phyloP scores from a whole-genome alignment of 2,888 invertebrate genomes.

The Buathra laborator region DNA sequence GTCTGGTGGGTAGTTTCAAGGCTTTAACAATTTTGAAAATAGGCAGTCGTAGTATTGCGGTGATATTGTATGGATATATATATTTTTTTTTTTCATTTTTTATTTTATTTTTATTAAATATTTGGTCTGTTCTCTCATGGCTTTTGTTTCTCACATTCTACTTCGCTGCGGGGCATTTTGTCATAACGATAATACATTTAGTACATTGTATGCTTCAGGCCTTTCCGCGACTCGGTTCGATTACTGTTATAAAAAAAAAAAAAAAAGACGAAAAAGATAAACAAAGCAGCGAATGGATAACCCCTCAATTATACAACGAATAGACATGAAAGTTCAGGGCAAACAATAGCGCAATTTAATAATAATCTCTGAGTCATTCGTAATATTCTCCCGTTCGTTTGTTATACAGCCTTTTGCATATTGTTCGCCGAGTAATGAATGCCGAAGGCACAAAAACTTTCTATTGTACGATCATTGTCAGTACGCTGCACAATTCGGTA shows the following conservation, averaged over 20 bases:
- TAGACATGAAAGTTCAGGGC: neutral
- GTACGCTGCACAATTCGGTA: neutral
- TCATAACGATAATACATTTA: constrained; percentile 28
- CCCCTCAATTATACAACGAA: neutral
- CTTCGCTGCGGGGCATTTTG: constrained; percentile 2
- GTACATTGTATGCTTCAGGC: constrained; percentile 31
- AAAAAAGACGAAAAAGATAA: constrained; percentile 5
- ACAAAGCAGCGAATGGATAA: neutral
- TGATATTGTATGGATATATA: constrained; percentile 1
- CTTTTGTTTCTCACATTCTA: constrained; percentile 17
- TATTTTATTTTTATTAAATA: neutral
- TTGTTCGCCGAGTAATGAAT: constrained; percentile 2
- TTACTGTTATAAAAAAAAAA: neutral
- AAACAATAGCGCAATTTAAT: constrained; percentile 21
- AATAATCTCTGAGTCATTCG: neutral
- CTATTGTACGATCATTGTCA: neutral
- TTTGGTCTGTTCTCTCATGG: neutral
- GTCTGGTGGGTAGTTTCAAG: constrained; percentile 33
- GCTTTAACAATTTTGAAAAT: constrained; percentile 49
- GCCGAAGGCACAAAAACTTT: neutral
- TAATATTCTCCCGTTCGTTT: neutral
- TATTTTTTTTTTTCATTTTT: neutral
- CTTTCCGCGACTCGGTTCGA: constrained; percentile 16
- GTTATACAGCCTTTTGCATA: neutral
- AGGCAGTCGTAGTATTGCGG: constrained; percentile 8